Conservation (phyloP, 2,888 invertebrate species). For the Cosmopolites sordidus region DNA sequence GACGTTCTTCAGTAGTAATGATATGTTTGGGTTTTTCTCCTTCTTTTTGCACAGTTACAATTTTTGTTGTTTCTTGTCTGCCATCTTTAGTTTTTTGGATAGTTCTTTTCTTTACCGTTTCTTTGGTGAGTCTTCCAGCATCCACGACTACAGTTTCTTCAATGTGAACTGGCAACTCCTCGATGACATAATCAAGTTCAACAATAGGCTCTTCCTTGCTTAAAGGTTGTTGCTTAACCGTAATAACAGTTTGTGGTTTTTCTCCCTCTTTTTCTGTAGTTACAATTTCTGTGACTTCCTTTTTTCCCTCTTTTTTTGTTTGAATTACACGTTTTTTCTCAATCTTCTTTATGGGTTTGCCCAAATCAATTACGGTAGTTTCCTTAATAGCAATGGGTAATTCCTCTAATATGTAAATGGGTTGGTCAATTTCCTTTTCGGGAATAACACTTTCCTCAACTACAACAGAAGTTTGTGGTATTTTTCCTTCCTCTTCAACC, state of each 20-base stretch:
- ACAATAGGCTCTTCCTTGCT: constrained; percentile 41
- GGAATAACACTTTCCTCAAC: constrained; percentile 3
- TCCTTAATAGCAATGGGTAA: constrained; percentile 34
- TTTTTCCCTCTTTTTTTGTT: constrained; percentile 18
- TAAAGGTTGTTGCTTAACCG: constrained; percentile 39
- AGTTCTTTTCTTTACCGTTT: constrained; percentile 34
- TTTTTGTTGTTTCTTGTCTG: constrained; percentile 39
- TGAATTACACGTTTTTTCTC: constrained; percentile 19
- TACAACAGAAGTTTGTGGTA: constrained; percentile 27
- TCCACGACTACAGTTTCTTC: constrained; percentile 27
- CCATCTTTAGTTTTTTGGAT: constrained; percentile 37
- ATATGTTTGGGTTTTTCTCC: constrained; percentile 45
- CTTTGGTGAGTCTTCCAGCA: constrained; percentile 23
- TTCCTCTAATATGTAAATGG: constrained; percentile 35
- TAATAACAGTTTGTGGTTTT: constrained; percentile 13
- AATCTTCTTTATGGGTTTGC: constrained; percentile 23
- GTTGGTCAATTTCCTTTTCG: constrained; percentile 5
- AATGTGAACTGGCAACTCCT: constrained; percentile 34
- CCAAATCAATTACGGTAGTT: constrained; percentile 32
- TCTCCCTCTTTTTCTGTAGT: constrained; percentile 16
- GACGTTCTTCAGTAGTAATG: constrained; percentile 36
- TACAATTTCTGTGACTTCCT: constrained; percentile 18
- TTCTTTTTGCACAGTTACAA: constrained; percentile 53
- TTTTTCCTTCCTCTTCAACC: constrained; percentile 23
- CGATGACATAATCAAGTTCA: constrained; percentile 6